Evolutionary conservation across 2,888 invertebrate genomes (phyloP).

Genomic region (Tenthredo mesomela): DNA sequence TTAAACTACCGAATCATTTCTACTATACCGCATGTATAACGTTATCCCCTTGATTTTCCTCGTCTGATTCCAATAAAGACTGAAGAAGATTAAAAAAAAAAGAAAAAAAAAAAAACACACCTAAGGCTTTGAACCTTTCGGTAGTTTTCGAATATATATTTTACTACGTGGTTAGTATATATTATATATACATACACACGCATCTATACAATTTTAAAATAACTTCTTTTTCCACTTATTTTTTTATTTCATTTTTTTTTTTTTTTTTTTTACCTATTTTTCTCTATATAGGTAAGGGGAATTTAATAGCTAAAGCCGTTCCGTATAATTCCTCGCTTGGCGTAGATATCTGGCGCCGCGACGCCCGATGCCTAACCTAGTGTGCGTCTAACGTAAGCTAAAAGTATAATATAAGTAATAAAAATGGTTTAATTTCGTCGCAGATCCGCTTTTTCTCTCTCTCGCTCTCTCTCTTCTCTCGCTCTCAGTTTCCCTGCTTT

Average conservation of each 20-base stretch:
- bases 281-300: conserved; percentile 70
- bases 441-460: not conserved
- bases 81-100: too few species aligned
- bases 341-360: conserved; percentile 12
- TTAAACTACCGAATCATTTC: conserved; percentile 38
- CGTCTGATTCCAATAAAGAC: not conserved
- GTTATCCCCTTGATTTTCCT: too few species aligned
- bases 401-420: conserved; percentile 3
- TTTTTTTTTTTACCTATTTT: not conserved
- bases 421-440: conserved; percentile 14
- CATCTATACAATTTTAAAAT: conserved; percentile 66
- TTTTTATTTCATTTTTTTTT: not conserved
- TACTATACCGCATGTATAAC: too few species aligned
- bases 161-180: conserved; percentile 63
- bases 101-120: too few species aligned
- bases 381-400: not conserved
- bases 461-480: not conserved
- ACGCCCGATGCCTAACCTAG: not conserved
- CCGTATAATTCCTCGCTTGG: conserved; percentile 36
- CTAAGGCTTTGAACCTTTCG: not conserved
- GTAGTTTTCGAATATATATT: conserved; percentile 59
- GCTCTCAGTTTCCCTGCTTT: not conserved
- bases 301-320: conserved; percentile 67
- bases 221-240: conserved; percentile 45
- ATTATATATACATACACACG: too few species aligned